Base-by-base conservation (phyloP, 2,113 vertebrate species). In the Varanus komodoensis region DNA sequence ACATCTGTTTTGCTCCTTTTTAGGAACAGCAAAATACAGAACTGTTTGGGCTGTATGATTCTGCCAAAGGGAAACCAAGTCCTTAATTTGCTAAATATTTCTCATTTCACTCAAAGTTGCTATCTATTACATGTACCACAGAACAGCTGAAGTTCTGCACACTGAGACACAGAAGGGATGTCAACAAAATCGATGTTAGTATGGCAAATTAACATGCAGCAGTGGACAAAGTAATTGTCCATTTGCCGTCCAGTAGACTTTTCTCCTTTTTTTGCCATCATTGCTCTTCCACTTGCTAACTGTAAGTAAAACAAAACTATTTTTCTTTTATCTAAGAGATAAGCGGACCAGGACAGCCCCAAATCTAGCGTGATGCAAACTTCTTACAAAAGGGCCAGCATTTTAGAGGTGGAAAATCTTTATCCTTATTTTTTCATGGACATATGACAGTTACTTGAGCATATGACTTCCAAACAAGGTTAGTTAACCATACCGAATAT, bases 401-500 rank as follows among this genome's bases (percentile, higher is more conserved):
- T 23, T 73, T 85, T n/a, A 54, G 15, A 67, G 1, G 61, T 67
- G 2, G 67, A 34, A 67, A 88, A 69, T 81, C 61, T 68, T 54
- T 29, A 15, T 21, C 57, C 44, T 71, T 34, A 57, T 61, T 44
- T 74, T 50, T 67, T 48, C 50, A 6, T 32, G 7, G 34, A 52
- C 32, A 44, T 44, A 44, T 44, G 38, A 44, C 38, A 44, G 1
- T 44, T 44, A 44, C 50, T 89, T 88, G 38, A 73, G 78, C n/a
- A 88, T 57, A 25, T 27, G 50, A 88, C 50, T 73, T 88, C n/a
- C 23, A 54, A 82, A 71, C 38, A 57, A 82, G 67, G 27, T 88
- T 88, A 75, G 67, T 67, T 64, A 84, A 71, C n/a, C 29, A 84
- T 19, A 38, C 77, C 52, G 38, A 84, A 84, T 77, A 84, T 19